Conservation (phyloP, 2,113 vertebrate species). For the Protobothrops flavoviridis region DNA sequence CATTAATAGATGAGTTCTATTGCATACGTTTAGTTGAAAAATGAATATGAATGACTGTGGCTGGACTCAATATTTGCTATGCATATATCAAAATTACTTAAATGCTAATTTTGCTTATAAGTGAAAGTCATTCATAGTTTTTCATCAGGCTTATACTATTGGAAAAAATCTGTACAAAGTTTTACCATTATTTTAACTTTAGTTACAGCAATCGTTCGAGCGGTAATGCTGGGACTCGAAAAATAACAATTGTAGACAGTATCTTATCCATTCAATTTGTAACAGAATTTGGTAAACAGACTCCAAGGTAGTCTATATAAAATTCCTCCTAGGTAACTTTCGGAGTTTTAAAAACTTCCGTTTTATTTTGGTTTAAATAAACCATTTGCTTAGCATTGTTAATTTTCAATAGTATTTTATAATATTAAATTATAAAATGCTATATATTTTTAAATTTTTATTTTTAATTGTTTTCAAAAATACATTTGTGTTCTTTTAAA, state of each 20-base stretch:
- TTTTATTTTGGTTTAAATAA: not conserved
- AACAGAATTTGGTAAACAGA: not conserved
- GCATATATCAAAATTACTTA: not conserved
- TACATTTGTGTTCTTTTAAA: not conserved
- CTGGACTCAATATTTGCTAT: not conserved
- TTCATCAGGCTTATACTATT: not conserved
- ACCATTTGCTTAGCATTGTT: not conserved
- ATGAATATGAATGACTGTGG: not conserved
- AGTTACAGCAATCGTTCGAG: not conserved
- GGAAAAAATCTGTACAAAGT: not conserved
- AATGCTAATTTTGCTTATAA: not conserved
- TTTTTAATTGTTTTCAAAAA: not conserved
- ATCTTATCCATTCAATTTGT: not conserved
- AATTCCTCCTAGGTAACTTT: not conserved
- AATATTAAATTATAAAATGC: not conserved
- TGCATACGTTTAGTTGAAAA: not conserved
- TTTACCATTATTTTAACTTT: not conserved
- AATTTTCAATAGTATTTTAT: not conserved
- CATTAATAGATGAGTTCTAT: fast-evolving
- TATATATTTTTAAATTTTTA: not conserved
- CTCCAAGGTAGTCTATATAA: not conserved
- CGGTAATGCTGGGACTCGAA: not conserved
- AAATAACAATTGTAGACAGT: not conserved
- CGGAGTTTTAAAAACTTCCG: not conserved
- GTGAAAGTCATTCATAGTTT: not conserved